Evolutionary conservation across 2,888 invertebrate species (phyloP), one percentile per base, ranked within the genome.

Genomic region (Molanna angustata): DNA sequence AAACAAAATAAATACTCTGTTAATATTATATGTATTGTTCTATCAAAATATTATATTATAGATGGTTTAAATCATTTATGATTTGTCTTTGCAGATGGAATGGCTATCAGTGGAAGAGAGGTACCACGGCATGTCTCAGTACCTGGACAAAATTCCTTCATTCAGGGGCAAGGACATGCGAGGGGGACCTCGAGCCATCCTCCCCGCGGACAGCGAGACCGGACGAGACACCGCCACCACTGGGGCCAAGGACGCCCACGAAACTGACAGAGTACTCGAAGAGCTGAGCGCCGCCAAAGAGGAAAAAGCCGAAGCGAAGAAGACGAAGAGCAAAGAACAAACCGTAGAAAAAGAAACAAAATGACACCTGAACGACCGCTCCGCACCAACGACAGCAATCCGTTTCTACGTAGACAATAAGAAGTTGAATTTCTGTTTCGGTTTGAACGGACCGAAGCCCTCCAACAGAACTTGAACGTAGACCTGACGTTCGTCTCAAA

Each of bases 31-130:
- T n/a, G n/a, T n/a, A n/a, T n/a, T n/a, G n/a, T n/a, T n/a, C n/a
- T n/a, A 7, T 27, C 6, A 27, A 27, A 14, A 35, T 6, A 4
- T 13, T 35, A 13, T 35, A 35, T 14, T 37, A n/a, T 16, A 6
- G 18, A 16, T 37, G 16, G 7, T 16, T 6, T 6, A 37, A 6
- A 37, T 6, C 16, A 17, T 17, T 16, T 37, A 3, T 6, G 3
- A 16, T 4, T 47, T 42, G 21, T 14, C n/a, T 42, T 49, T 43
- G 11, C 64, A 76, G 76, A 76, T 76, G 76, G 74, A 74, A 55
- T 76, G 76, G 76, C 59, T 76, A 40, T 76, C 76, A 0, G 62
- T 66, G 1, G 76, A 76, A 63, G 76, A 76, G 53, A 74, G 74
- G 55, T 67, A 72, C 1, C 66, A 72, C 21, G 74, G 71, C 58